phyloP scores from a whole-genome alignment of 2,888 invertebrate species.

The Diarsia brunnea region DNA sequence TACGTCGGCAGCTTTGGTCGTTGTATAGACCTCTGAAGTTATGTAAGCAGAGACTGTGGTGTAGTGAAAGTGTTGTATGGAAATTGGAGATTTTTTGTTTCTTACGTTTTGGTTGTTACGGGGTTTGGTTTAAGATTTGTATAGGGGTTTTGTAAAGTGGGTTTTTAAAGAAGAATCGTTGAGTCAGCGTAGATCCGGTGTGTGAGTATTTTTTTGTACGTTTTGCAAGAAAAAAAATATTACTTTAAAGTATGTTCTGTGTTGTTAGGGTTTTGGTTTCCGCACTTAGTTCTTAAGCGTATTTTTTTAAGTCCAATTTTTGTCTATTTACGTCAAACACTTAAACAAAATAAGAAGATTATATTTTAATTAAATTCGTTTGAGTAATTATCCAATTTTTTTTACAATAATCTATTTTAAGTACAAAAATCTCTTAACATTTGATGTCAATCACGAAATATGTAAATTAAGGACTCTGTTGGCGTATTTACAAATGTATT shows the following conservation, averaged over 20 bases:
- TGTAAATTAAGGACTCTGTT: constrained; percentile 37
- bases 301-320: no score
- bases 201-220: constrained; percentile 4
- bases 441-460: constrained; percentile 37
- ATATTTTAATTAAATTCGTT: background rate
- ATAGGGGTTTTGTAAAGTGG: background rate
- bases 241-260: no score
- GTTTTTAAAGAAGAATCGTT: background rate
- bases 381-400: background rate
- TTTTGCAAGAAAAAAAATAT: accelerated
- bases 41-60: constrained; percentile 24
- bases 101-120: background rate
- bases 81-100: constrained; percentile 27
- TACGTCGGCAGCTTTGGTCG: constrained; percentile 50
- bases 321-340: constrained; percentile 18
- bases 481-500: constrained; percentile 21
- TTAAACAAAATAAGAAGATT: background rate
- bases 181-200: constrained; percentile 13
- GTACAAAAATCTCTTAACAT: background rate
- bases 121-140: background rate
- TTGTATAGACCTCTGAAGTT: constrained; percentile 38
- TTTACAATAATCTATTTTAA: background rate
- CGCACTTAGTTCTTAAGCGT: no score
- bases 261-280: no score
- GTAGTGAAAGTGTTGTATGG: constrained; percentile 55